Base-by-base conservation (phyloP, 2,888 invertebrate species). In the Tenthredo notha region DNA sequence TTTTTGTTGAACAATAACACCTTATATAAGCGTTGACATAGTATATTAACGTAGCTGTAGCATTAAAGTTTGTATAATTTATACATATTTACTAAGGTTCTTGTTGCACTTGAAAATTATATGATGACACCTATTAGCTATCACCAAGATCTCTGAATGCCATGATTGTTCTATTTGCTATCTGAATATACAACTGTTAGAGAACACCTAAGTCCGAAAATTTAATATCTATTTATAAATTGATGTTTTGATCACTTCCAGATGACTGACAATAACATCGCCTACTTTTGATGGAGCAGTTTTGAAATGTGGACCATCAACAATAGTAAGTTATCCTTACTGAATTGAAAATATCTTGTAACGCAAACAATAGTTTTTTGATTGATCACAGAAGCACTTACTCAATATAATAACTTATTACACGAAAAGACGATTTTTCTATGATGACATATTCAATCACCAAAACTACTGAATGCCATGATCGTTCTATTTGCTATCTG, bases 101-200 rank as follows among this genome's bases (percentile, higher is more conserved):
- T 72, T 0, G 40, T 72, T 72, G 2, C 7, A 70, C 33, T 37
- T 70, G 4, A 43, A 12, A 74, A 74, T 74, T 74, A 84, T 58
- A 33, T 87, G 88, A 88, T 89, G 86, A 89, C 84, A 84, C 75
- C 74, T 85, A 74, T 75, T 86, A 43, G 43, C 43, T 43, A 88
- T 86, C 88, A 89, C 87, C 87, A 86, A 87, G 88, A 88, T 88
- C 87, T 86, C 86, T 88, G 88, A 88, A 70, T 87, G 88, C 87
- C 87, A 70, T 89, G 88, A 88, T 89, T 88, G 80, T 80, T 82
- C 61, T 88, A 88, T 88, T 88, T 87, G 89, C 89, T 88, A 89
- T 84, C 87, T 87, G 87, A 88, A 47, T 33, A 25, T 12, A 75
- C 10, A 21, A 21, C 18, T 37, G 37, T 37, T 37, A 33, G 15